These are phyloP conservation scores for Trididemnum nubilum DNA, from an alignment of 23 tunicate species.

Conservation along the genomic window DNA sequence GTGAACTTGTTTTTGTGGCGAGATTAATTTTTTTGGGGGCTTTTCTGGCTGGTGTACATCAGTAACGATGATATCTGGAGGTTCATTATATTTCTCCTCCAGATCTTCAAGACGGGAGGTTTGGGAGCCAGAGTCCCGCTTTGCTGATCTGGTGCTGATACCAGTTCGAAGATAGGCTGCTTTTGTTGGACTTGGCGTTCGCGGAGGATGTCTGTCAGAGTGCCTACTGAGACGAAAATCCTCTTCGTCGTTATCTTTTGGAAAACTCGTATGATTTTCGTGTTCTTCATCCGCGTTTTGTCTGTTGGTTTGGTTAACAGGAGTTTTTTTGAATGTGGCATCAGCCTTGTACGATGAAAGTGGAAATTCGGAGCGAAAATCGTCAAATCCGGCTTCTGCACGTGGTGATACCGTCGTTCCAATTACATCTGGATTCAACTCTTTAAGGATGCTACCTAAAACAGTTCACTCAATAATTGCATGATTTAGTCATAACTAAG, in stretches of 20 bases:
- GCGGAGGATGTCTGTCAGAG: constrained; percentile 58
- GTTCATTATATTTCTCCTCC: not conserved
- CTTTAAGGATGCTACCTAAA: constrained; percentile 63
- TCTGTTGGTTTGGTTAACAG: not conserved
- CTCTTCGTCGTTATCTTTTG: constrained; percentile 1
- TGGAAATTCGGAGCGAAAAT: constrained; percentile 42
- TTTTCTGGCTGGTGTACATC: not conserved
- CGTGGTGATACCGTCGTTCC: constrained; percentile 48
- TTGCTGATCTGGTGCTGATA: not conserved
- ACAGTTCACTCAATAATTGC: too few species aligned
- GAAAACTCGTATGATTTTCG: not conserved
- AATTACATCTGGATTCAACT: constrained; percentile 63
- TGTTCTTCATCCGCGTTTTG: not conserved
- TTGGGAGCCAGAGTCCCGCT: not conserved
- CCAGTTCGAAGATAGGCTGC: constrained; percentile 85
- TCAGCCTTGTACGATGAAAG: constrained; percentile 20
- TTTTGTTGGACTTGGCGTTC: constrained; percentile 92
- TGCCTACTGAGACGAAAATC: constrained; percentile 57
- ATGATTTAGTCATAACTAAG: not conserved
- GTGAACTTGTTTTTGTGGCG: constrained; percentile 43
- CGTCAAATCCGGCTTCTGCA: constrained; percentile 56
- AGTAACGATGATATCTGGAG: constrained; percentile 25
- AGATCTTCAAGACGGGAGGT: not conserved
- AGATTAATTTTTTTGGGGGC: not conserved
- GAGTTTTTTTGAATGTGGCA: not conserved